phyloP scores from a whole-genome alignment of 2,888 invertebrate genomes.

The Gandaritis pyraliata region DNA sequence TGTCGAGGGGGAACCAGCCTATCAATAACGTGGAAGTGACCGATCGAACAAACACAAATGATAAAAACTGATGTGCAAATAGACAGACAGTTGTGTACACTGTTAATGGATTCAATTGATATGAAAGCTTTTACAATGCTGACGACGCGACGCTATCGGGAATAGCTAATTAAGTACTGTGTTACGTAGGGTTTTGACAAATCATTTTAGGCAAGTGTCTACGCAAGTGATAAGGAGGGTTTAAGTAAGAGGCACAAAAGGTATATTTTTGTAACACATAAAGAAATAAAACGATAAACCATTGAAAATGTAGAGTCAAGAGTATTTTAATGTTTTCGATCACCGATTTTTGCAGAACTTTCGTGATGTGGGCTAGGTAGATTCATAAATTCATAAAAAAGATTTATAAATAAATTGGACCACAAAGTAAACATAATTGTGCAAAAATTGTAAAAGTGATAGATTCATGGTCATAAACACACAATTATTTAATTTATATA shows the following conservation, averaged over 20 bases:
- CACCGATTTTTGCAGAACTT: too few relatives aligned
- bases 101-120: slow-evolving; percentile 85
- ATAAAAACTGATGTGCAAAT: slow-evolving; percentile 84
- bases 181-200: slow-evolving; percentile 12
- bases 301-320: too few relatives aligned
- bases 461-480: background rate
- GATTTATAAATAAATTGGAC: background rate
- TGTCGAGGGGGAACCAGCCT: slow-evolving; percentile 68
- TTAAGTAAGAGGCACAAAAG: too few relatives aligned
- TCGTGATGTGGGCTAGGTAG: too few relatives aligned
- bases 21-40: slow-evolving; percentile 81
- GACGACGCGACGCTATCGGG: slow-evolving; percentile 71
- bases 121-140: slow-evolving; percentile 83
- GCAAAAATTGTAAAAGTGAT: background rate
- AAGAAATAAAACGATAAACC: too few relatives aligned
- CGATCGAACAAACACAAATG: slow-evolving; percentile 83
- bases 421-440: background rate
- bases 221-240: too few relatives aligned
- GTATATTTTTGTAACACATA: too few relatives aligned
- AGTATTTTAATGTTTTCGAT: too few relatives aligned
- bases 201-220: background rate
- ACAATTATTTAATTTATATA: background rate
- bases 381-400: background rate
- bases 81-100: slow-evolving; percentile 81
- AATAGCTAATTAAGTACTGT: slow-evolving; percentile 16